Percentiles rank a stretch among this genome's conserved stretches.
Evolutionary conservation across 2,797 vertebrate genomes (phyloP).

Genomic region (Hyperoplus lanceolatus): DNA sequence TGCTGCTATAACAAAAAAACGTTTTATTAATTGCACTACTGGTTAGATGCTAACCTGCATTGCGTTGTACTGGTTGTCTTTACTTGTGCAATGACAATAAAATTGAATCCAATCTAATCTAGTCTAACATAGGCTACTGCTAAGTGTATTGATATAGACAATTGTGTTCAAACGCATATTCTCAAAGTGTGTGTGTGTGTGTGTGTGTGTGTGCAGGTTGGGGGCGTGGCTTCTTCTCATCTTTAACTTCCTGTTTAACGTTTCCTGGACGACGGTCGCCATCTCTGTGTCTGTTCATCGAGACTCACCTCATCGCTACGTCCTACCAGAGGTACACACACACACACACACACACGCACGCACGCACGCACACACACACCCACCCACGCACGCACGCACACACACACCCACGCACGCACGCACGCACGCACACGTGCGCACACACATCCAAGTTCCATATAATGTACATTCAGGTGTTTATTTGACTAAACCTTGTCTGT

Average conservation of each 20-base stretch:
- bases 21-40: too few species aligned
- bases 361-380: too few species aligned
- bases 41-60: too few species aligned
- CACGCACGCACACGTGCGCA: too few species aligned
- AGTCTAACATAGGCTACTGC: neutral
- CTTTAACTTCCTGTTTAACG: slow-evolving; percentile 81
- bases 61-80: too few species aligned
- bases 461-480: too few species aligned
- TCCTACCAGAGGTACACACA: slow-evolving; percentile 71
- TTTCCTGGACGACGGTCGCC: slow-evolving; percentile 81
- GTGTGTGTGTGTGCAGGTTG: slow-evolving; percentile 46
- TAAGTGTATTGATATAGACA: neutral
- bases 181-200: neutral
- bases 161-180: neutral
- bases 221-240: slow-evolving; percentile 82
- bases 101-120: neutral
- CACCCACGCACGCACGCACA: too few species aligned
- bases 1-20: too few species aligned
- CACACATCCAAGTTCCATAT: too few species aligned
- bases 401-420: too few species aligned
- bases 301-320: slow-evolving; percentile 68
- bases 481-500: too few species aligned
- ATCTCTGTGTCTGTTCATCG: slow-evolving; percentile 75
- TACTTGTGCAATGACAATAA: neutral
- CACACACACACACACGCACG: too few species aligned